Conservation (phyloP, 2,797 vertebrate genomes). For the Gymnoscopelus microlampas region DNA sequence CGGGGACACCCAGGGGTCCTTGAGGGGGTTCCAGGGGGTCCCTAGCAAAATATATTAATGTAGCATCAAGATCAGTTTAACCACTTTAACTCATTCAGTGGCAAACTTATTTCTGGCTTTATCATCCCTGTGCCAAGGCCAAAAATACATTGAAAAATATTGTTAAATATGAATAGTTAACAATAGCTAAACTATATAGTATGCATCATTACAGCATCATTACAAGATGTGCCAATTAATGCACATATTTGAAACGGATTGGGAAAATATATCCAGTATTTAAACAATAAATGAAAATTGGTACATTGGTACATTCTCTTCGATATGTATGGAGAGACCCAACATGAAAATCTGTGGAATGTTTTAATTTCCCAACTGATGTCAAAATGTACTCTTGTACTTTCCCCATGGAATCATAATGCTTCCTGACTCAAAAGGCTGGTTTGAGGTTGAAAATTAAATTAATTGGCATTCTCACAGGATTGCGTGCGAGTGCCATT, state of each 20-base stretch:
- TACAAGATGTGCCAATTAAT: background rate
- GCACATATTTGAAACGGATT: background rate
- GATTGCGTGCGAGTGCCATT: constrained; percentile 12
- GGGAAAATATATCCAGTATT: background rate
- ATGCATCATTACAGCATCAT: background rate
- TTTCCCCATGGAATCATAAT: constrained; percentile 28
- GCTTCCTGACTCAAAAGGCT: constrained; percentile 37
- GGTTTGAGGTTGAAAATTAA: constrained; percentile 37
- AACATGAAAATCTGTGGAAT: constrained; percentile 2
- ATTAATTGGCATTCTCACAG: constrained; percentile 51
- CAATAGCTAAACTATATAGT: background rate
- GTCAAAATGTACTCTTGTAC: constrained; percentile 25
- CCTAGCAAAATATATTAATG: no score
- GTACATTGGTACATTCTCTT: background rate
- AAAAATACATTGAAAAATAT: no score
- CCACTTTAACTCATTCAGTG: no score
- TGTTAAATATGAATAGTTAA: no score
- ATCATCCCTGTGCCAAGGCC: no score
- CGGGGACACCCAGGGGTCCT: no score
- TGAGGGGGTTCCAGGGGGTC: no score
- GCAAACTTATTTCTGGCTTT: no score
- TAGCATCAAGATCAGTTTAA: no score
- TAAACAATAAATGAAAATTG: background rate
- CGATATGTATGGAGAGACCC: background rate
- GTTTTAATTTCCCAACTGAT: constrained; percentile 38